Conservation (phyloP, 2,113 vertebrate genomes). For the Passer montanus region DNA sequence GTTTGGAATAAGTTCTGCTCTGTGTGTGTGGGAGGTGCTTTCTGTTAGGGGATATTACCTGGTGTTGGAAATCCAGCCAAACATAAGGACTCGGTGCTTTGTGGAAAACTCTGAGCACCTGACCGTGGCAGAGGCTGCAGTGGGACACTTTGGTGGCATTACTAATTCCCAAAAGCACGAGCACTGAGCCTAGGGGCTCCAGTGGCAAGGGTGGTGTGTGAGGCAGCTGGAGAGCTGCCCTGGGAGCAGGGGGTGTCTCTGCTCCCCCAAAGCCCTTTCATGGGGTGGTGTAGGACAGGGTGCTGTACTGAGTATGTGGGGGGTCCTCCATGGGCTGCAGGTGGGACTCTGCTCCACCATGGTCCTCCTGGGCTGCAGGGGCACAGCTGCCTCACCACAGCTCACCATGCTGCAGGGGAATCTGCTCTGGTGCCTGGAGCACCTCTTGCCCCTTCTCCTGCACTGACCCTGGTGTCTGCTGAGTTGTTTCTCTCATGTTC, state of each 20-base stretch:
- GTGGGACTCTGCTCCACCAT: neutral
- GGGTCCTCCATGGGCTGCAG: neutral
- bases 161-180: fast-evolving
- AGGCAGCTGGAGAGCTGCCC: neutral
- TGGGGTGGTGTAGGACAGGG: neutral
- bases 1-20: neutral
- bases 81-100: neutral
- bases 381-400: neutral
- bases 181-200: neutral
- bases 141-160: neutral
- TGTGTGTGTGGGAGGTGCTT: neutral
- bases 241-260: fast-evolving
- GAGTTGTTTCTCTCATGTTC: neutral
- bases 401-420: neutral
- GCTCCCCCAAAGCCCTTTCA: neutral
- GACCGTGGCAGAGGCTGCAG: fast-evolving
- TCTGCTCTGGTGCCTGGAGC: neutral
- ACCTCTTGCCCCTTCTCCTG: neutral
- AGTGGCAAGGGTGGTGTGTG: neutral
- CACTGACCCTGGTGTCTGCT: neutral
- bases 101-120: neutral
- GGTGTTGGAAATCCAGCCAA: neutral
- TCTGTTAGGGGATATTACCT: neutral
- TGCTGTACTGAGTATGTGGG: fast-evolving
- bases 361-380: neutral